Evolutionary conservation across 2,888 invertebrate genomes (phyloP), one percentile per base, ranked within the genome.

Genomic region (Cantharis rufa): DNA sequence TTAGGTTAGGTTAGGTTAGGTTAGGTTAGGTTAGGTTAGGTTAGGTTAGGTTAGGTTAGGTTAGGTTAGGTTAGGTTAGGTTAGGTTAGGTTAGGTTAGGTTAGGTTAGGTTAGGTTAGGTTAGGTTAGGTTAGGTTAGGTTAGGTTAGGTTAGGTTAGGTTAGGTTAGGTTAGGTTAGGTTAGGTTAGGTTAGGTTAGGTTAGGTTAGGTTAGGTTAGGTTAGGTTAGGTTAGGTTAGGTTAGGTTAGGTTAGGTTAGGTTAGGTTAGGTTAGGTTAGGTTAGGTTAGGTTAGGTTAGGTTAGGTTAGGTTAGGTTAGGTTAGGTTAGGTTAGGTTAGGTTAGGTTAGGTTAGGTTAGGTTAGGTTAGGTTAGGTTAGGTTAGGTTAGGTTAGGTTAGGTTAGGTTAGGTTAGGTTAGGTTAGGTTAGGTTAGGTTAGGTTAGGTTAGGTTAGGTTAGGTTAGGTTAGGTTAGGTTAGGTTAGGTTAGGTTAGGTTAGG

Each of bases 51-150:
- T 78, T 78, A 79, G 79, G 79, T 78, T 76, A 78, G 79, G 79
- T 78, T 76, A 79, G 79, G 79, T 78, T 78, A 79, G 79, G 79
- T 78, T 78, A 78, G 78, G 79, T 78, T 79, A 79, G 79, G 79
- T 78, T 63, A 74, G 76, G 79, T 78, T 76, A 77, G 76, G 79
- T 78, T 76, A 75, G 79, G 79, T 79, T 77, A 32, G 48, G 70
- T 27, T n/a, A n/a, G 77, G 80, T 73, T 78, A 73, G 76, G 78
- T 79, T 77, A 79, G 73, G 70, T 32, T 78, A 79, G 79, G 78
- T n/a, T n/a, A n/a, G n/a, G n/a, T 76, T 78, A 74, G 77, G 78
- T 76, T 78, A 77, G 74, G 78, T 76, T 72, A 13, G 15, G 64
- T 11, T 64, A 13, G 15, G 64, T 11, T 64, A 13, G 15, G 64